Base-by-base conservation (phyloP, 2,888 invertebrate species). In the Acrobasis repandana region DNA sequence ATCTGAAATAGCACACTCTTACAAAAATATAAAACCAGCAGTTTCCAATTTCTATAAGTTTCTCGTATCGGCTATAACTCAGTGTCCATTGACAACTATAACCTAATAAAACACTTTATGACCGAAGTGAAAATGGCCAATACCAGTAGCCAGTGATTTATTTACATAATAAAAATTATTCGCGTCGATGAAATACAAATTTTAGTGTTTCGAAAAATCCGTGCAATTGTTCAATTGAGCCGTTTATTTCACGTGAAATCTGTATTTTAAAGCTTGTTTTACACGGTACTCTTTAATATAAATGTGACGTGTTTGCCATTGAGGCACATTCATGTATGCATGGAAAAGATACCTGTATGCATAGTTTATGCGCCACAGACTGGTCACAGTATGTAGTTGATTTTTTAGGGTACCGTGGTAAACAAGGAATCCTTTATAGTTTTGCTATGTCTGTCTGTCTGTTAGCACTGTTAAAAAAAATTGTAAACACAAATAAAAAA, bases 221-320 rank as follows among this genome's bases (percentile, higher is more conserved):
- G 47, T 33, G 6, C 20, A 67, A 72, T 69, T 65, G 65, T 65
- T 70, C 71, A 72, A 74, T 76, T 73, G 72, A 70, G 61, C 63
- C 58, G 52, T 65, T 58, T 57, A 64, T 66, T 64, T 58, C 61
- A 59, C 61, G 65, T 65, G 62, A 70, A 67, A 67, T 67, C 58
- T 63, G 69, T 67, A 70, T 71, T 76, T 71, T 73, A 69, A 72
- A 67, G 66, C 68, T 65, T 68, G 73, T 75, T 72, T 43, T 43
- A 43, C 14, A 14, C 38, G 38, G 10, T 38, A 38, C 43, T 43
- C 14, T 43, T 43, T 43, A 43, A 43, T 38, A 43, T 38, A 38
- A 54, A 38, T 38, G 54, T 54, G 36, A 54, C 16, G 54, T 33
- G 50, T 34, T n/a, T 52, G 6, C n/a, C 15, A 52, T 34, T 52